A percentile compares a stretch with the other conserved stretches of the same genome.
Evolutionary conservation across 37 sponge, comb jelly and placozoan genomes (phyloP).

Genomic region (Tethya wilhelma): DNA sequence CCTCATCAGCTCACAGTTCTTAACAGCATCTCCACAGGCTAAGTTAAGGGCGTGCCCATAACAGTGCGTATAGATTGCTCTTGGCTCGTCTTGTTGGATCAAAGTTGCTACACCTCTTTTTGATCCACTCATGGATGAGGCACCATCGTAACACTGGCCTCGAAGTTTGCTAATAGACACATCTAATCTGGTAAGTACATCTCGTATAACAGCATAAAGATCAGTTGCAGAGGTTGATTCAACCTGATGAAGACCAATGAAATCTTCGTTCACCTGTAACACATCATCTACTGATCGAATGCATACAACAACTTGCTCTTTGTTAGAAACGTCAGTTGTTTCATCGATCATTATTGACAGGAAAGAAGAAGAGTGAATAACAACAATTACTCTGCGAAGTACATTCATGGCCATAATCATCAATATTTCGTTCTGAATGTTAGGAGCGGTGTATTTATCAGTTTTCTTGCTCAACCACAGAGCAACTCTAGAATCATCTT

Average conservation of each 20-base stretch:
- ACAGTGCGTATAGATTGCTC: constrained; percentile 45
- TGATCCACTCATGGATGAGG: constrained; percentile 45
- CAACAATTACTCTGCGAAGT: constrained; percentile 27
- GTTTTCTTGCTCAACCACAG: constrained; percentile 38
- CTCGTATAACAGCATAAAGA: constrained; percentile 31
- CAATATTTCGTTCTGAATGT: constrained; percentile 63
- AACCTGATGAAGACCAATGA: constrained; percentile 52
- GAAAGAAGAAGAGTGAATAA: constrained; percentile 14
- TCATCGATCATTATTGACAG: constrained; percentile 65
- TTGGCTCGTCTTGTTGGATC: constrained; percentile 23
- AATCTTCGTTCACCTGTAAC: constrained; percentile 47
- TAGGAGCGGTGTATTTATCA: constrained; percentile 53
- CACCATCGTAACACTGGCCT: constrained; percentile 81
- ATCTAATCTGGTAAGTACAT: constrained; percentile 57
- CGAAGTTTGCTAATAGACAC: constrained; percentile 35
- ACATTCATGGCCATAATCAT: constrained; percentile 47
- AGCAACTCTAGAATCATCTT: constrained; percentile 35
- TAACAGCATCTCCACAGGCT: constrained; percentile 54
- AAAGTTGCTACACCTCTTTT: constrained; percentile 47
- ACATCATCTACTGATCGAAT: constrained; percentile 59
- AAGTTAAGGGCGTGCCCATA: constrained; percentile 54
- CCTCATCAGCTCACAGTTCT: constrained; percentile 36
- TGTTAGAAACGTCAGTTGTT: constrained; percentile 55
- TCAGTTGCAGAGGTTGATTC: constrained; percentile 33
- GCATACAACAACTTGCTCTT: constrained; percentile 46